Evolutionary conservation across 2,888 invertebrate species (phyloP), one percentile per base, ranked within the genome.

Genomic region (Cheilosia impressa): DNA sequence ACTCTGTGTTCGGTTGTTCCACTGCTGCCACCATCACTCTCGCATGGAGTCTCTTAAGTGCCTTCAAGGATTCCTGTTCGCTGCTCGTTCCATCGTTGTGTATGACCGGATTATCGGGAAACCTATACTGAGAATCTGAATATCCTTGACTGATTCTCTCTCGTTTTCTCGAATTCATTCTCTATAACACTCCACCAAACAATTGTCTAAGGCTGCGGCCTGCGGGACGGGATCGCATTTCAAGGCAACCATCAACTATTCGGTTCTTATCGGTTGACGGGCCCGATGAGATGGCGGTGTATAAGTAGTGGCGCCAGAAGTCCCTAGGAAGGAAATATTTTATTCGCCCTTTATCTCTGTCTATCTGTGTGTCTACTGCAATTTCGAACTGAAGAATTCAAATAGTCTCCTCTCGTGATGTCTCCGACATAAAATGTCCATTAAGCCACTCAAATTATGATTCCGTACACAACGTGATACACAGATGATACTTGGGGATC

Each of bases 391-490:
- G 22, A 68, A 58, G 24, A 80, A 60, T 52, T 62, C 73, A 68
- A 57, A 76, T 27, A 15, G 34, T 13, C 45, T n/a, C n/a, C n/a
- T n/a, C n/a, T n/a, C n/a, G n/a, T n/a, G n/a, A n/a, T n/a, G n/a
- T n/a, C n/a, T 65, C 27, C 69, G 69, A 85, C 85, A 81, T 85
- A 80, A 85, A 81, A 85, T 81, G 24, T 81, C 85, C 85, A 81
- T 85, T 85, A 85, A 68, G 66, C 50, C 76, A 75, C 60, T 81
- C 57, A 27, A 85, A 73, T 81, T 85, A 85, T 85, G 72, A 85
- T 60, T 65, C 60, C 52, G 19, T 38, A 27, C 13, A 24, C 13
- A 22, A 50, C 47, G 66, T 77, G 77, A 82, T 71, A 82, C 53
- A 82, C 31, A 43, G 60, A 66, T 66, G 47, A 65, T 66, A 65